phyloP scores from a whole-genome alignment of 2,888 invertebrate species.

The Drosophila quasianomalipes region DNA sequence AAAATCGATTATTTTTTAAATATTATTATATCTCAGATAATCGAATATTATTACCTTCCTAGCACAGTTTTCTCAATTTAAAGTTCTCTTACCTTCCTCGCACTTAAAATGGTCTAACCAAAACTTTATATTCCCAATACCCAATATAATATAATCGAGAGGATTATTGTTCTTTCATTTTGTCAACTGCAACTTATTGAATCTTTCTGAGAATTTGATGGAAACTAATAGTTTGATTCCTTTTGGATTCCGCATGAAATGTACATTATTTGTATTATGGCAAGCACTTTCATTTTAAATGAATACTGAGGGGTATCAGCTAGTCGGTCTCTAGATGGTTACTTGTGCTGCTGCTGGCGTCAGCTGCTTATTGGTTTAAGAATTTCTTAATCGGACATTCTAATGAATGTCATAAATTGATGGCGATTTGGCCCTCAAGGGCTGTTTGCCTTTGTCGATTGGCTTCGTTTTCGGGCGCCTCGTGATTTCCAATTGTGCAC shows the following conservation, averaged over 20 bases:
- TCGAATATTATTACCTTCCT: background rate
- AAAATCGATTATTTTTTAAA: background rate
- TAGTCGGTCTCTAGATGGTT: background rate
- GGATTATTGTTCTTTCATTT: too few relatives aligned
- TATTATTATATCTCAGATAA: background rate
- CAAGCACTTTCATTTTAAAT: background rate
- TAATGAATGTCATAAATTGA: conserved; percentile 85
- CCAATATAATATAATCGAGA: background rate
- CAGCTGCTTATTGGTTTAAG: conserved; percentile 79
- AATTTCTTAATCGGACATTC: conserved; percentile 84
- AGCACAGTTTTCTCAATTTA: background rate
- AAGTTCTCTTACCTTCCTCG: background rate
- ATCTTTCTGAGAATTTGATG: background rate
- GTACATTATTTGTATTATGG: background rate
- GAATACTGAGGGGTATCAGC: background rate
- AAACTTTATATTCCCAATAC: background rate
- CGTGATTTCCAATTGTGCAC: conserved; percentile 74
- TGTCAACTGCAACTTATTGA: fast-evolving
- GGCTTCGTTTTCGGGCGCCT: conserved; percentile 81
- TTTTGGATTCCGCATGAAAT: background rate
- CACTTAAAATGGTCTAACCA: background rate
- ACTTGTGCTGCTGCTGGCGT: conserved; percentile 59
- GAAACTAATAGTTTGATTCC: background rate
- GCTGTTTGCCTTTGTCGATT: conserved; percentile 59
- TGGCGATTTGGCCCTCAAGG: conserved; percentile 57